A percentile compares a stretch with the other conserved stretches of the same genome.
Evolutionary conservation across 2,797 vertebrate species (phyloP).

Genomic region (Arnoldichthys spilopterus): DNA sequence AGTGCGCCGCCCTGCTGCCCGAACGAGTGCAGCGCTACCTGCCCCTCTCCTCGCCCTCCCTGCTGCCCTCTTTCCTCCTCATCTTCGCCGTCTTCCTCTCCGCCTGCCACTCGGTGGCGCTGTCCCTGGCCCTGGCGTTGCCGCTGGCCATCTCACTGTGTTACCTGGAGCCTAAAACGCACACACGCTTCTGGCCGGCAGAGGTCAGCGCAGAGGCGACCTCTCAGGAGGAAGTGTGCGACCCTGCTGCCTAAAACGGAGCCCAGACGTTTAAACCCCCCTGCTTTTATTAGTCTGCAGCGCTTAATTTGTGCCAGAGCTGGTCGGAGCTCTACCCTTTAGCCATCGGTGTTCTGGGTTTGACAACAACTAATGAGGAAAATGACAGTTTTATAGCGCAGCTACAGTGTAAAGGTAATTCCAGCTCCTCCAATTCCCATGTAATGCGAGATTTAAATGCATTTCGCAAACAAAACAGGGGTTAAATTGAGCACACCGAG

Average conservation of each 20-base stretch:
- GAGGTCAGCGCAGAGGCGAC: constrained; percentile 27
- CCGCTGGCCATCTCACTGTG: constrained; percentile 92
- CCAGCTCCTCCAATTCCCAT: too few species aligned
- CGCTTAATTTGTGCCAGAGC: constrained; percentile 8
- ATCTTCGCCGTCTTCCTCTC: constrained; percentile 89
- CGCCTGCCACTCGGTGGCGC: constrained; percentile 87
- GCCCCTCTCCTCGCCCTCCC: constrained; percentile 84
- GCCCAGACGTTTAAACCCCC: constrained; percentile 46
- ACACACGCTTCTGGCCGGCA: constrained; percentile 66
- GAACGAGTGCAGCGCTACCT: constrained; percentile 75
- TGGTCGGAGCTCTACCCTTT: not conserved
- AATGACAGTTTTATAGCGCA: too few species aligned
- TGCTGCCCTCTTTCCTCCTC: constrained; percentile 88
- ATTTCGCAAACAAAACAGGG: too few species aligned
- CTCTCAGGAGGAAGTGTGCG: constrained; percentile 82
- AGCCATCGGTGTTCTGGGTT: too few species aligned
- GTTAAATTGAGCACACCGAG: too few species aligned
- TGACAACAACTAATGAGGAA: too few species aligned
- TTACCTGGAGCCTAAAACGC: constrained; percentile 87
- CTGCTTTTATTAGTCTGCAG: constrained; percentile 20
- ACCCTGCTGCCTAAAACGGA: constrained; percentile 75
- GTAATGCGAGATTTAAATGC: too few species aligned
- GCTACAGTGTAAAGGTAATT: too few species aligned
- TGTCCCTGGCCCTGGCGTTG: constrained; percentile 88
- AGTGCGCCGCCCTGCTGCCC: constrained; percentile 80